Evolutionary conservation across 2,888 invertebrate genomes (phyloP).

Genomic region (Trachelus stipa): DNA sequence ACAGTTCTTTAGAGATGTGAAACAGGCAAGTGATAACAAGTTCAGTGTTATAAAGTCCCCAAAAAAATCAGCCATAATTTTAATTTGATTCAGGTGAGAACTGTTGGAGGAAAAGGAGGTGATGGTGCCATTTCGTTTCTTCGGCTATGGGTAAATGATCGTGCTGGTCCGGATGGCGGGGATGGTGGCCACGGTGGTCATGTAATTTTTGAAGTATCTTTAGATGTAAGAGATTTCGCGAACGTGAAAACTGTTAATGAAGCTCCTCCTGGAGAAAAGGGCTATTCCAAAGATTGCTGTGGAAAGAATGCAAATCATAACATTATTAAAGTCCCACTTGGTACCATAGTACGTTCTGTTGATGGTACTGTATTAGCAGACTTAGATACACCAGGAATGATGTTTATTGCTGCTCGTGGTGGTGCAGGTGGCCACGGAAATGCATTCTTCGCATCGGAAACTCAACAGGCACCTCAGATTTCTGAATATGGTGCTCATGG

Average conservation of each 20-base stretch:
- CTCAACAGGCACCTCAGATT: conserved; percentile 82
- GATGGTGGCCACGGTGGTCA: conserved; percentile 98
- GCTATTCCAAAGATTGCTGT: conserved; percentile 79
- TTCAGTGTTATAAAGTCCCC: not conserved
- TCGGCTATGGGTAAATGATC: conserved; percentile 83
- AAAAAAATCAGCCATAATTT: not conserved
- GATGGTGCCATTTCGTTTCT: conserved; percentile 92
- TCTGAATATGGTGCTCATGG: conserved; percentile 90
- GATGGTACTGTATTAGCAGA: conserved; percentile 76
- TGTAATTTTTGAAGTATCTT: conserved; percentile 81
- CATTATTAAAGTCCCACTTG: conserved; percentile 83
- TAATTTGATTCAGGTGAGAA: conserved; percentile 67
- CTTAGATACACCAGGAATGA: conserved; percentile 74
- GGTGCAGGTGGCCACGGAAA: conserved; percentile 98
- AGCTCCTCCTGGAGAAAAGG: conserved; percentile 80
- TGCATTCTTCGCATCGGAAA: conserved; percentile 86
- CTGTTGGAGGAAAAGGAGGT: conserved; percentile 90
- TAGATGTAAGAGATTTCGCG: conserved; percentile 77
- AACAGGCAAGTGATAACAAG: conserved; percentile 41
- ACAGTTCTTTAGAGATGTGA: conserved; percentile 56
- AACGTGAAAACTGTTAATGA: conserved; percentile 72
- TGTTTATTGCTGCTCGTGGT: conserved; percentile 94
- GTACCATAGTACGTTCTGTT: conserved; percentile 77
- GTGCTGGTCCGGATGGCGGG: conserved; percentile 95
- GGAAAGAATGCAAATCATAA: conserved; percentile 84